These are phyloP conservation scores for Trichoplax adhaerens DNA, from an alignment of 37 sponge, comb jelly and placozoan species.

Conservation along the genomic window DNA sequence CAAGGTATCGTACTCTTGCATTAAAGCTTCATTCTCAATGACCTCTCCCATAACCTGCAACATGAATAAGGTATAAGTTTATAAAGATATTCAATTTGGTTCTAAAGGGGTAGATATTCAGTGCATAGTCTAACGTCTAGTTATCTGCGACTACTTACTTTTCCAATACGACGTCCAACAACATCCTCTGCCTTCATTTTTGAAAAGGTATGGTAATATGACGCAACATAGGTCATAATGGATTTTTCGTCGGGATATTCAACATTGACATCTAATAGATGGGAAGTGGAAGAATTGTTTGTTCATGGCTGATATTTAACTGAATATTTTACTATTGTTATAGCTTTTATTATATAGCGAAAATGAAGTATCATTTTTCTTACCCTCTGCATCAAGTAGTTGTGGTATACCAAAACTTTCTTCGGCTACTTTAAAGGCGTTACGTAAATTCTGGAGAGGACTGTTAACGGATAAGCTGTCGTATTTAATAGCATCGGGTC, in stretches of 20 bases:
- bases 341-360: no score
- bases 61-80: background rate
- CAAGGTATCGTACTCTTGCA: constrained; percentile 29
- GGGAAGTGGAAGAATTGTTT: background rate
- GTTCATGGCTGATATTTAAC: no score
- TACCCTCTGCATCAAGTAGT: constrained; percentile 88
- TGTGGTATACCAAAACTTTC: constrained; percentile 55
- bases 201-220: constrained; percentile 53
- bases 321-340: no score
- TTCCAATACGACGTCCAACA: constrained; percentile 58
- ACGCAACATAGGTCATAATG: constrained; percentile 73
- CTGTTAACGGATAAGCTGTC: constrained; percentile 25
- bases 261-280: constrained; percentile 40
- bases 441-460: constrained; percentile 56
- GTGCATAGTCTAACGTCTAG: no score
- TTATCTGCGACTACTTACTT: constrained; percentile 19
- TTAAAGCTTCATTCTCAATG: constrained; percentile 42
- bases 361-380: background rate
- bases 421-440: constrained; percentile 86
- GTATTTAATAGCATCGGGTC: constrained; percentile 79
- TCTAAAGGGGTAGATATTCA: no score
- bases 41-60: constrained; percentile 8
- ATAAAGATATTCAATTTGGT: no score
- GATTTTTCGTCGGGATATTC: constrained; percentile 66
- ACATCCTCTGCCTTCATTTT: constrained; percentile 87